These are phyloP conservation scores for Pteria penguin DNA, from an alignment of 2,888 invertebrate genomes.

Conservation along the genomic window DNA sequence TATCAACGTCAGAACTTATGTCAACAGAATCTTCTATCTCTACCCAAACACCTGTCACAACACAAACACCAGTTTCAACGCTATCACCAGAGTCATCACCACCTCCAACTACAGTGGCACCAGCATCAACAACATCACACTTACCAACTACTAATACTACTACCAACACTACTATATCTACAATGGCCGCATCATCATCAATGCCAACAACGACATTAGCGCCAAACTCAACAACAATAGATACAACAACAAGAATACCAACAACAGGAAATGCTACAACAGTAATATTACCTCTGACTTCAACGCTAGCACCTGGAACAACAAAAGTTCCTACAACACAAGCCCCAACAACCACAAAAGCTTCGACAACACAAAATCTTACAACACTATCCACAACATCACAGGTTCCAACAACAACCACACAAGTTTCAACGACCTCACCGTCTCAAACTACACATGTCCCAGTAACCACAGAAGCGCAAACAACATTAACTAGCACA, in stretches of 20 bases:
- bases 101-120: background rate
- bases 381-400: conserved; percentile 8
- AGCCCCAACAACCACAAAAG: conserved; percentile 3
- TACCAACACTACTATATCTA: too few relatives aligned
- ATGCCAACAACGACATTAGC: background rate
- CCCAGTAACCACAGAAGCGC: background rate
- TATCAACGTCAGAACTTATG: background rate
- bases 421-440: background rate
- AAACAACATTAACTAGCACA: background rate
- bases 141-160: too few relatives aligned
- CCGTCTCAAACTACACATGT: background rate
- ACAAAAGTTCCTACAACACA: background rate
- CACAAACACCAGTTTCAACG: background rate
- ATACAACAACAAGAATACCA: background rate
- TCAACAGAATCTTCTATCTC: background rate
- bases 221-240: background rate
- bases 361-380: background rate
- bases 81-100: background rate
- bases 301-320: background rate
- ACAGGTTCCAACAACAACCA: conserved; percentile 2
- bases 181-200: background rate
- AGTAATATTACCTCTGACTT: background rate
- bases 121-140: background rate
- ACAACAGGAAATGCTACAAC: background rate
- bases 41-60: background rate